A percentile compares a stretch with the other conserved stretches of the same genome.
Conservation (phyloP, 2,888 invertebrate species). For the Sinhomidia bicolor region DNA sequence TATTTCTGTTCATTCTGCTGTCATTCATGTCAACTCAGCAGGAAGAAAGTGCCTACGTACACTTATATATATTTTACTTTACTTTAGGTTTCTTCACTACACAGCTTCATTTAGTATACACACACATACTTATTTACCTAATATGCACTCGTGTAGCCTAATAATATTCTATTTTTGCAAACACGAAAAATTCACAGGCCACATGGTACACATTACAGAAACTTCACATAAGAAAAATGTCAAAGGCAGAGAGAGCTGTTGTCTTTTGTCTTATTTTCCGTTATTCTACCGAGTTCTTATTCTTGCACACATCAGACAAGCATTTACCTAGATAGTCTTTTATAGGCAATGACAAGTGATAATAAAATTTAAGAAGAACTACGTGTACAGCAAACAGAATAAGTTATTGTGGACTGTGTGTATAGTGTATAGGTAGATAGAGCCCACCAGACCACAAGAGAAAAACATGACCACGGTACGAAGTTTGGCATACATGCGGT, state of each 20-base stretch:
- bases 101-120: neutral
- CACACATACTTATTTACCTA: neutral
- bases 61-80: neutral
- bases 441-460: neutral
- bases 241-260: neutral
- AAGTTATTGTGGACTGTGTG: too few relatives aligned
- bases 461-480: neutral
- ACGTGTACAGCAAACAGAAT: neutral
- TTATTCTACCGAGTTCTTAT: neutral
- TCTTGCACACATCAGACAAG: neutral
- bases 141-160: neutral
- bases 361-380: conserved; percentile 8
- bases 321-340: neutral
- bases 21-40: conserved; percentile 47
- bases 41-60: conserved; percentile 8
- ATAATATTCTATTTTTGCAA: too few relatives aligned
- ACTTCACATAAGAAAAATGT: neutral
- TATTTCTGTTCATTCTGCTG: conserved; percentile 30
- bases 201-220: neutral
- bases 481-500: neutral
- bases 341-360: conserved; percentile 22
- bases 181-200: neutral
- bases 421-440: too few relatives aligned
- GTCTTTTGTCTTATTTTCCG: too few relatives aligned
- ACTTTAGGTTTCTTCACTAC: neutral